These are phyloP conservation scores for Tragelaphus imberbis DNA, from an alignment of 2,113 vertebrate genomes.

Conservation along the genomic window DNA sequence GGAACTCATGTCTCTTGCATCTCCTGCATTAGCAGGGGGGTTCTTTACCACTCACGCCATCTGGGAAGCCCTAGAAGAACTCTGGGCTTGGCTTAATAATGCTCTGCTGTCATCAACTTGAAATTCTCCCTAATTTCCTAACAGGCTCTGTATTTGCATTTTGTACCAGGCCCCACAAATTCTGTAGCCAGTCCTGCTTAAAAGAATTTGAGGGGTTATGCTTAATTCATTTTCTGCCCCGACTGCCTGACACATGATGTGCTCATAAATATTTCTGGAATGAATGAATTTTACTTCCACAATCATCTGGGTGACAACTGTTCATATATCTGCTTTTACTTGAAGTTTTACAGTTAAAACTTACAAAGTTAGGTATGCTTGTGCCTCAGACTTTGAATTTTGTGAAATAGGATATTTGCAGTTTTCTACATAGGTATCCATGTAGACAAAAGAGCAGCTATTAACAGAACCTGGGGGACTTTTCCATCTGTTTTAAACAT, in stretches of 20 bases:
- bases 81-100: neutral
- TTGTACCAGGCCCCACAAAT: neutral
- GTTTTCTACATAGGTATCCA: slow-evolving; percentile 9
- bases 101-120: neutral
- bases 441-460: neutral
- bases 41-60: neutral
- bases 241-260: neutral
- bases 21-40: neutral
- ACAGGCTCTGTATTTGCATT: neutral
- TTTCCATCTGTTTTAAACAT: neutral
- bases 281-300: neutral
- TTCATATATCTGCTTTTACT: neutral
- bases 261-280: slow-evolving; percentile 5
- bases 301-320: neutral
- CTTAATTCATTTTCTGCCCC: neutral
- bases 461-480: neutral
- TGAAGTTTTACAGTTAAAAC: neutral
- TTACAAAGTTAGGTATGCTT: neutral
- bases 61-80: neutral
- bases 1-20: neutral
- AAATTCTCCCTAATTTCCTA: neutral
- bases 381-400: neutral
- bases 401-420: neutral
- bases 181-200: neutral
- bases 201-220: neutral